Percentiles rank a stretch among this genome's conserved stretches.
Conservation (phyloP, 2,113 vertebrate species). For the Nothocercus julius region DNA sequence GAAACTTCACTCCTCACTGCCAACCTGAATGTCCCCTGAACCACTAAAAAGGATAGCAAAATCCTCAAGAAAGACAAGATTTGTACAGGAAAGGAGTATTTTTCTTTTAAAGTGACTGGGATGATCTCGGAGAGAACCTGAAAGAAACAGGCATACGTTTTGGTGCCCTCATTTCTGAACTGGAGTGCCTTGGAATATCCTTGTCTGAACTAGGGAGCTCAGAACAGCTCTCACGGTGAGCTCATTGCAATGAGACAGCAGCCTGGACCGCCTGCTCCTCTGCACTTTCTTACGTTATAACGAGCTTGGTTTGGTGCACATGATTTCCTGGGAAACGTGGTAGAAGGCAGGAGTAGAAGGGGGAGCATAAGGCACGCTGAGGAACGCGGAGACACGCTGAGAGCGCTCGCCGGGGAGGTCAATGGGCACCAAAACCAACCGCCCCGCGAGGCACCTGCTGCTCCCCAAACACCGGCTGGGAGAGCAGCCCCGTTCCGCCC, state of each 20-base stretch:
- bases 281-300: not conserved
- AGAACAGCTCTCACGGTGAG: not conserved
- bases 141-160: not conserved
- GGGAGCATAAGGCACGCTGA: rapidly evolving
- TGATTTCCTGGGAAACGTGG: not conserved
- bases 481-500: not conserved
- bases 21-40: not conserved
- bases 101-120: not conserved
- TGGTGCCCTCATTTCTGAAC: not conserved
- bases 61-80: not conserved
- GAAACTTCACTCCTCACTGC: not conserved
- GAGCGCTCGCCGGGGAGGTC: rapidly evolving
- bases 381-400: not conserved
- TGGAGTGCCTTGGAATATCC: not conserved
- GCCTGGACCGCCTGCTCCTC: not conserved
- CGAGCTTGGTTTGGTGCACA: not conserved
- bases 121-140: not conserved
- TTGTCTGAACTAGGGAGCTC: not conserved
- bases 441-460: not conserved
- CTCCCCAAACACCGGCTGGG: not conserved
- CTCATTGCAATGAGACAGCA: too few relatives aligned
- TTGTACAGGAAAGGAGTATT: too few relatives aligned
- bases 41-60: not conserved
- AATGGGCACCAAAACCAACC: rapidly evolving
- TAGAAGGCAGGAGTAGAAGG: too few relatives aligned